Base-by-base conservation (phyloP, 2,888 invertebrate genomes). In the Eupithecia dodoneata region DNA sequence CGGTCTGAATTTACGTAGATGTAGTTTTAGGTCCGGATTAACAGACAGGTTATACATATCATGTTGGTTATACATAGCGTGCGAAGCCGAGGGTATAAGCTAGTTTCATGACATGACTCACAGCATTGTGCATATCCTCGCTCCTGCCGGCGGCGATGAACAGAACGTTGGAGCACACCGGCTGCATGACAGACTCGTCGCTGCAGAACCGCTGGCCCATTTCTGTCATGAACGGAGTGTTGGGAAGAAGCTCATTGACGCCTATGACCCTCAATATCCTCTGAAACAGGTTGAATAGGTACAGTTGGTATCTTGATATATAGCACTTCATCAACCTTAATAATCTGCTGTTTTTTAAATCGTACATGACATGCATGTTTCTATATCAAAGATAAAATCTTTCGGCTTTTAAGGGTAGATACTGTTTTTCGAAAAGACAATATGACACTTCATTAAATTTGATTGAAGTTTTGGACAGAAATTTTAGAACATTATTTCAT, bases 91-190 rank as follows among this genome's bases (percentile, higher is more conserved):
- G 30, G 30, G 30, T 30, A 30, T 30, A 30, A 30, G 30, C 30
- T 30, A 30, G 30, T 30, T 30, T 30, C 30, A 30, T 30, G 30
- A 30, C 30, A 12, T 9, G 9, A 96, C 81, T 96, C 85, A 95
- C 95, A 82, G 86, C 87, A 82, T 96, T 94, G 71, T 95, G 86
- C 85, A 96, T 94, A 30, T 91, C 91, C 41, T 93, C 91, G 83
- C 96, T 95, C 76, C 92, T 95, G 15, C 96, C 97, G n/a, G 92
- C 94, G 1, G 97, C 84, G 1, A 97, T 85, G 85, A 97, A 97
- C 13, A 97, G 87, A 0, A 96, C 83, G 84, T 96, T 96, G 2
- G 93, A 90, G 87, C 97, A 97, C n/a, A 97, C 84, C 1, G 89
- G 94, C 81, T 95, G 96, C 45, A 94, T 94, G 4, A 91, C 77